Evolutionary conservation across 2,797 vertebrate genomes (phyloP), one percentile per base, ranked within the genome.

Genomic region (Acrossocheilus wenchowensis): DNA sequence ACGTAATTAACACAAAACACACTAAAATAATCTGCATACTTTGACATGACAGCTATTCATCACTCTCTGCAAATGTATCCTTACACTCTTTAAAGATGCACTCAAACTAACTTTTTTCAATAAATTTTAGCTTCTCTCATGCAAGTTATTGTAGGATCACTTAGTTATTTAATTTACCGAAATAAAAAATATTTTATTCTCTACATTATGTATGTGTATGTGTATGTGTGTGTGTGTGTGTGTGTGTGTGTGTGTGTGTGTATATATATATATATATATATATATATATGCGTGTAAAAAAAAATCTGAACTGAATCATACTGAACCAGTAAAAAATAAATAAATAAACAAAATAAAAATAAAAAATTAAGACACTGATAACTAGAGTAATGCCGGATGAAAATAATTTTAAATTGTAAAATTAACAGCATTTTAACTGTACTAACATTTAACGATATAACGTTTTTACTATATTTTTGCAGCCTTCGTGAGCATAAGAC

Each of bases 151-250:
- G n/a, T 30, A 30, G 72, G n/a, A 48, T 48, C 0, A 30, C 7
- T 21, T 74, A 17, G 14, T 30, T 30, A 50, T 30, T 73, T 2
- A 5, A 5, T 74, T 50, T 48, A 8, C 5, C 14, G 11, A 75
- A 34, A 50, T 17, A 34, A 68, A 68, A 68, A 19, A 68, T 17
- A 66, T 15, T 66, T 66, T 66, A 66, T 34, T 34, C 1, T 15
- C 23, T 21, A 57, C 23, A 57, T 23, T 23, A 9, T 3, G 1
- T 57, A 39, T 50, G 17, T 17, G 2, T 17, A 5, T 5, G 1
- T 50, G 12, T 34, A 2, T 34, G 2, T 2, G 2, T 34, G 3
- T 34, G n/a, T n/a, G n/a, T n/a, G n/a, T n/a, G n/a, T 3, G 1
- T 57, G 6, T 50, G 17, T 17, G 2, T 17, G 1, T 5, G 1